Evolutionary conservation across 2,113 vertebrate species (phyloP), one percentile per base, ranked within the genome.

Genomic region (Brachyhypopomus gauderio): DNA sequence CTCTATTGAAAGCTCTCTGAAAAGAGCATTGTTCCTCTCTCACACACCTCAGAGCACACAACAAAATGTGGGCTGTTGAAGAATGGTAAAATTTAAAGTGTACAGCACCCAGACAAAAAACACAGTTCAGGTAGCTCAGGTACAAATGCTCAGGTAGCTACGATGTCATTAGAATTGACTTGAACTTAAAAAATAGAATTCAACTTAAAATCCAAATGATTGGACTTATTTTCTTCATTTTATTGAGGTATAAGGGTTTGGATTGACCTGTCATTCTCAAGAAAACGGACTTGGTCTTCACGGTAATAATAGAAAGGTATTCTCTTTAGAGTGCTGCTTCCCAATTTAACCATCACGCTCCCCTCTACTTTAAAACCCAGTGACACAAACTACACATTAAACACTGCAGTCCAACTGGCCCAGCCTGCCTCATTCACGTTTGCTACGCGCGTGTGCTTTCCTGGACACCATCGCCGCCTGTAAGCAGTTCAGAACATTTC

Each of bases 11-110:
- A 78, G 20, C 36, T 14, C 34, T 79, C 70, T 72, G n/a, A 72
- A 79, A 80, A 72, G 70, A 72, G 23, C 38, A 63, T 80, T 80
- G 78, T 72, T 80, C 69, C 36, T 72, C 20, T 52, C n/a, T 58
- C 3, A 12, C 45, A 52, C 69, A 62, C 34, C 19, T 55, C 48
- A 30, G 38, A 79, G 67, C 48, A 66, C 41, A 64, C 25, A 52
- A 8, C 20, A 9, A 52, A 55, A 27, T 20, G 11, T 19, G 4
- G 20, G 41, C 48, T 81, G n/a, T 3, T 75, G 60, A 38, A n/a
- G 58, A 72, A 34, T 25, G 7, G 48, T 38, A 52, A 80, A 62
- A 36, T 60, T 20, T 60, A 14, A 52, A 52, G 22, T 14, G 12
- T 69, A 69, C 64, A 69, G 22, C 63, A 19, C 34, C 4, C 62